These are phyloP conservation scores for Sturnira hondurensis DNA, from an alignment of 2,113 vertebrate species.

Conservation along the genomic window DNA sequence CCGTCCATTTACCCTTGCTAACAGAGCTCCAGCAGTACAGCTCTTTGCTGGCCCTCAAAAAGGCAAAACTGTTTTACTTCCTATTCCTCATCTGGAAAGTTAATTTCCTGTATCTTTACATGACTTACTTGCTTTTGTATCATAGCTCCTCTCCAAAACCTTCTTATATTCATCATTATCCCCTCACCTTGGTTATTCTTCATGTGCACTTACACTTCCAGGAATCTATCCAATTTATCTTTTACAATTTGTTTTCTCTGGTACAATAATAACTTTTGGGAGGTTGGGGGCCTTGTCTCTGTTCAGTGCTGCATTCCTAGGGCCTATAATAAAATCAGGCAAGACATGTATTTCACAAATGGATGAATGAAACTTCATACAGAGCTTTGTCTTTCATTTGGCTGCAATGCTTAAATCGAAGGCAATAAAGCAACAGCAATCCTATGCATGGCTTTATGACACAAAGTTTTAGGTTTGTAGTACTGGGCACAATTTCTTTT, in stretches of 20 bases:
- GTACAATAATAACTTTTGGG: background rate
- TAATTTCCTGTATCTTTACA: background rate
- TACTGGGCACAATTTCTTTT: background rate
- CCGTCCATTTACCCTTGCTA: background rate
- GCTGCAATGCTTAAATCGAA: background rate
- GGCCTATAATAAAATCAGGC: background rate
- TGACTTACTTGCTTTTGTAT: background rate
- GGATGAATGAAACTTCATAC: background rate
- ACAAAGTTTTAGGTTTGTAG: background rate
- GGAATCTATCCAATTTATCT: background rate
- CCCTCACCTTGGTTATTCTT: background rate
- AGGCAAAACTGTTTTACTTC: background rate
- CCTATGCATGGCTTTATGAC: background rate
- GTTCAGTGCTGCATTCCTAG: background rate
- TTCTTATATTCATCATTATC: background rate
- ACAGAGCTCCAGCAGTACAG: background rate
- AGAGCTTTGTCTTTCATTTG: slow-evolving; percentile 32
- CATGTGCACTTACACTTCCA: background rate
- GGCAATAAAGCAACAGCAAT: background rate
- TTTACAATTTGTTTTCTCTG: background rate
- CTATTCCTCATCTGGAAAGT: background rate
- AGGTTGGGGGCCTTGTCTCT: background rate
- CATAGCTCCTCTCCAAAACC: background rate
- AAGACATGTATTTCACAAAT: background rate
- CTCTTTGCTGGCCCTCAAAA: background rate